Evolutionary conservation across 2,797 vertebrate species (phyloP), one percentile per base, ranked within the genome.

Genomic region (Pangasius djambal): DNA sequence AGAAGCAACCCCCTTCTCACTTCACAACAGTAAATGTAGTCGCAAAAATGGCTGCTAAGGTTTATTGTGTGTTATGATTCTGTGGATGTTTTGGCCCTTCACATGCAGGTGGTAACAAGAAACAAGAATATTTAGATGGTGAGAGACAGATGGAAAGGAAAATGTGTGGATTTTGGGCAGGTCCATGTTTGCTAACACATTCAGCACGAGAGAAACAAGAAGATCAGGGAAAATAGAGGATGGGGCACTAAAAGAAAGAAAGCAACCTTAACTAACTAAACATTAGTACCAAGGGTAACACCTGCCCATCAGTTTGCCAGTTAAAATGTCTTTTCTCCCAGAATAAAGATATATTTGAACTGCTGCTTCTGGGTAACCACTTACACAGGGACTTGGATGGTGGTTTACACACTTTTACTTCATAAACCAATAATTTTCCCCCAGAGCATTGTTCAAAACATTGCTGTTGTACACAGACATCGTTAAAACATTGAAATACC

Each of bases 51-150:
- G 44, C 4, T 15, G n/a, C 13, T 34, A 69, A 9, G 12, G 8
- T 65, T 65, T 12, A 25, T 6, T 25, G 61, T 31, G 28, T 67
- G 10, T 65, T 34, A n/a, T 12, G 67, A 69, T 15, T 72, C 4
- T 15, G 28, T 37, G 34, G 69, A 72, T 31, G 1, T 67, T 5
- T 67, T 74, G 70, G 70, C 70, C 37, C 44, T 50, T 77, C 25
- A 50, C 25, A 77, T 77, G 44, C 48, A 77, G 25, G 44, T 15
- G 74, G 12, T 50, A 28, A 13, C 10, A 25, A 48, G 31, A 34
- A 34, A 34, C 6, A 74, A 25, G 8, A 79, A 79, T 79, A 78
- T 79, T 57, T 79, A n/a, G n/a, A 79, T 44, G n/a, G 77, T 57
- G n/a, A 79, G 16, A 31, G 13, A 78, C 75, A 52, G 8, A 81